Conservation (phyloP, 1,140 invertebrate genomes). For the Gonatopus flavifemur region DNA sequence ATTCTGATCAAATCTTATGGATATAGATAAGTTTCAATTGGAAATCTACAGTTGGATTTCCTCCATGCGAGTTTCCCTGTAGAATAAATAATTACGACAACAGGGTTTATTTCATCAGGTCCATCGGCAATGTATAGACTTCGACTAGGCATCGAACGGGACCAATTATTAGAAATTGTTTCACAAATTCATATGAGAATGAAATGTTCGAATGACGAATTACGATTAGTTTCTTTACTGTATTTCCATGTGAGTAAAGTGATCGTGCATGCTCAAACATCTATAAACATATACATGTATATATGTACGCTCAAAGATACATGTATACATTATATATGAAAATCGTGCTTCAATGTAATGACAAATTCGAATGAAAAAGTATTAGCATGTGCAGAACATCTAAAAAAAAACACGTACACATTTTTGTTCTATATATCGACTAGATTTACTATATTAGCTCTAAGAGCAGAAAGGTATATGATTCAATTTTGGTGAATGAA, state of each 20-base stretch:
- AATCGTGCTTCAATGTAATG: constrained; percentile 51
- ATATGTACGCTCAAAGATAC: constrained; percentile 12
- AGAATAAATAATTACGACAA: too few species aligned
- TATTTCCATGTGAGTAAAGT: constrained; percentile 35
- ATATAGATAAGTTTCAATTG: too few species aligned
- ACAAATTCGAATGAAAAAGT: constrained; percentile 48
- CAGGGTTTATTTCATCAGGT: too few species aligned
- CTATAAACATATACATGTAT: constrained; percentile 40
- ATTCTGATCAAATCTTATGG: too few species aligned
- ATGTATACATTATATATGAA: constrained; percentile 17
- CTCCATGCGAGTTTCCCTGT: too few species aligned
- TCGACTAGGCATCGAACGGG: too few species aligned
- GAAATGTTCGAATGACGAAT: too few species aligned
- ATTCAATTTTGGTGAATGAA: constrained; percentile 16
- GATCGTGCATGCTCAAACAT: constrained; percentile 55
- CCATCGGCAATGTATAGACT: too few species aligned
- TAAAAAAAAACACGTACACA: constrained; percentile 54
- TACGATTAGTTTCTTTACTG: constrained; percentile 7
- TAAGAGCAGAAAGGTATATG: constrained; percentile 31
- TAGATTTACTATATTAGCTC: constrained; percentile 45
- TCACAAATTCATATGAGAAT: too few species aligned
- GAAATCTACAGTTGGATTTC: too few species aligned
- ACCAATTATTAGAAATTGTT: too few species aligned
- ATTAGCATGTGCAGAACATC: constrained; percentile 52
- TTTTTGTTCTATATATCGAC: constrained; percentile 44